phyloP scores from a whole-genome alignment of 1,140 invertebrate species.

The Carposina sasakii region DNA sequence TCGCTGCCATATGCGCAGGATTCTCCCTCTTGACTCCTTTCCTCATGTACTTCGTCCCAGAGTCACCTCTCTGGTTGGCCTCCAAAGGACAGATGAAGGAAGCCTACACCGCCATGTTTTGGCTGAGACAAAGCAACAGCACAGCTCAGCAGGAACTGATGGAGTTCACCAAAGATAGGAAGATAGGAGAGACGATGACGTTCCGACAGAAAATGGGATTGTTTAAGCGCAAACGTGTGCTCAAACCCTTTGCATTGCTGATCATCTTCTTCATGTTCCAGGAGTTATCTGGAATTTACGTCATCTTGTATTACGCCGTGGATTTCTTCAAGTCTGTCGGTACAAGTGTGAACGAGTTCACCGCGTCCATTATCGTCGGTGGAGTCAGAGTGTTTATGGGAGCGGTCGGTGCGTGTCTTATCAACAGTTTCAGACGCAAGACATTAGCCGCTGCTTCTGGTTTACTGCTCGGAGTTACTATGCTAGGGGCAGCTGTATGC shows the following conservation, averaged over 20 bases:
- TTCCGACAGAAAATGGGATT: constrained; percentile 53
- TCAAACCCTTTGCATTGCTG: constrained; percentile 79
- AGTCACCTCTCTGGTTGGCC: constrained; percentile 78
- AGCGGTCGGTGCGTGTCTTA: constrained; percentile 77
- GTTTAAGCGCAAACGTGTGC: constrained; percentile 56
- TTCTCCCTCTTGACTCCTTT: constrained; percentile 74
- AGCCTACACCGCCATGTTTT: constrained; percentile 72
- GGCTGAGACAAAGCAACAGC: constrained; percentile 73
- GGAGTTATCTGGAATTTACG: constrained; percentile 82
- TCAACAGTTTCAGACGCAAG: constrained; percentile 80
- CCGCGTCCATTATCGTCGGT: constrained; percentile 83
- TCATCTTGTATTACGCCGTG: constrained; percentile 84
- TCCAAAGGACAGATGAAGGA: constrained; percentile 73
- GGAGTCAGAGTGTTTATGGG: constrained; percentile 79
- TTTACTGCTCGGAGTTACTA: constrained; percentile 76
- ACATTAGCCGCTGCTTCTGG: constrained; percentile 79
- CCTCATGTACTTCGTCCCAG: constrained; percentile 78
- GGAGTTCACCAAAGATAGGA: constrained; percentile 69
- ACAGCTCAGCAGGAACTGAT: constrained; percentile 74
- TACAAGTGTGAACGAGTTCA: constrained; percentile 78
- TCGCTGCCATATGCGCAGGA: constrained; percentile 75
- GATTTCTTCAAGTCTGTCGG: constrained; percentile 80
- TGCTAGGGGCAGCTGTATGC: constrained; percentile 74
- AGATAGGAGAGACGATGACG: constrained; percentile 51
- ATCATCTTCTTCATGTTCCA: constrained; percentile 79